Percentiles rank a stretch among this genome's conserved stretches.
These are phyloP conservation scores for Iselma pallidipennis DNA, from an alignment of 2,888 invertebrate genomes.

Conservation along the genomic window DNA sequence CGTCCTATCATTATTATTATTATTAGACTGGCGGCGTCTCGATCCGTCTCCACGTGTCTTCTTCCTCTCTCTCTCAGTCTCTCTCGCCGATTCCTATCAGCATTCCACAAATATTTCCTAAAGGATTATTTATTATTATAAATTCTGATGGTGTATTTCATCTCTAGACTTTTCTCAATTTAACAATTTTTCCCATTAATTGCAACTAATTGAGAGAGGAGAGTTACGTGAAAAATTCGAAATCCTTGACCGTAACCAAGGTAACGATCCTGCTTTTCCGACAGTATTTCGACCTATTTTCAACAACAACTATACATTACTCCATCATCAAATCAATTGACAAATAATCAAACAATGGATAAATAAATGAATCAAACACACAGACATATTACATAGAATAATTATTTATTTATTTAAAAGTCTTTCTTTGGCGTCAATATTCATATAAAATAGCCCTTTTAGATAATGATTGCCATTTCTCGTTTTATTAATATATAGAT, in stretches of 20 bases:
- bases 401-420: neutral
- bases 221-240: conserved; percentile 11
- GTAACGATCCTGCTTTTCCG: conserved; percentile 9
- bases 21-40: neutral
- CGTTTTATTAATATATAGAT: conserved; percentile 2
- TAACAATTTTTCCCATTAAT: conserved; percentile 4
- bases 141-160: neutral
- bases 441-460: conserved; percentile 18
- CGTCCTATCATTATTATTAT: too few relatives aligned
- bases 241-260: conserved; percentile 21
- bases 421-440: neutral
- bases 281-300: conserved; percentile 15
- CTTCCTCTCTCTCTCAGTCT: neutral
- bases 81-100: too few relatives aligned
- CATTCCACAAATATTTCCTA: too few relatives aligned
- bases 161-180: neutral
- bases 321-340: too few relatives aligned
- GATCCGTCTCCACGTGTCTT: neutral
- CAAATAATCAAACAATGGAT: too few relatives aligned
- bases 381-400: too few relatives aligned
- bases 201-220: conserved; percentile 7
- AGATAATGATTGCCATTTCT: conserved; percentile 17
- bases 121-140: neutral
- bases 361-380: too few relatives aligned
- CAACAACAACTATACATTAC: too few relatives aligned